phyloP scores from a whole-genome alignment of 2,797 vertebrate genomes.

The Enteromius viviparus region DNA sequence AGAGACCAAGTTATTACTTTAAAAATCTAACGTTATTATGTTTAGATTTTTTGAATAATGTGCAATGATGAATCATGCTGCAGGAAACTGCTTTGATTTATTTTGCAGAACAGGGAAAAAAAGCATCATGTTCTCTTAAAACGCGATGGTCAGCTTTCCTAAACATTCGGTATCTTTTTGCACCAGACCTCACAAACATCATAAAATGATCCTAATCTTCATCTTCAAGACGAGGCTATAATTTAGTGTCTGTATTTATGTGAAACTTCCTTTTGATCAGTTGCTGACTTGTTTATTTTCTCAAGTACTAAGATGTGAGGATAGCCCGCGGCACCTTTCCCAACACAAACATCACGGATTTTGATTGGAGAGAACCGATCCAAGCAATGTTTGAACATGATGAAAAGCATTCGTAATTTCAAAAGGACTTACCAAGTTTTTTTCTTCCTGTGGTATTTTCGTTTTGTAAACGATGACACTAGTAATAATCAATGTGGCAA shows the following conservation, averaged over 20 bases:
- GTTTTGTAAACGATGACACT: not conserved
- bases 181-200: conserved; percentile 10
- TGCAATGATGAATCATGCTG: not conserved
- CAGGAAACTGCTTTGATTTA: not conserved
- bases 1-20: not conserved
- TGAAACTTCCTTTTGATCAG: conserved; percentile 39
- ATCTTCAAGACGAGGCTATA: conserved; percentile 33
- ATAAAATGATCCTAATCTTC: conserved; percentile 26
- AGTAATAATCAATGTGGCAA: conserved; percentile 2
- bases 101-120: not conserved
- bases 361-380: conserved; percentile 20
- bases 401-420: conserved; percentile 32
- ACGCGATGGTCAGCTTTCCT: not conserved
- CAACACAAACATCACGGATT: conserved; percentile 14
- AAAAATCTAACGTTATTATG: not conserved
- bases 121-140: not conserved
- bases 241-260: conserved; percentile 35
- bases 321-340: conserved; percentile 21
- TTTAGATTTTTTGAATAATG: not conserved
- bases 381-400: conserved; percentile 1
- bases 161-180: not conserved
- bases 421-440: not conserved
- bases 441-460: not conserved
- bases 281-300: conserved; percentile 44
- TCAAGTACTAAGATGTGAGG: conserved; percentile 23